Conservation (phyloP, 1,140 invertebrate genomes). For the Eriocheir sinensis region DNA sequence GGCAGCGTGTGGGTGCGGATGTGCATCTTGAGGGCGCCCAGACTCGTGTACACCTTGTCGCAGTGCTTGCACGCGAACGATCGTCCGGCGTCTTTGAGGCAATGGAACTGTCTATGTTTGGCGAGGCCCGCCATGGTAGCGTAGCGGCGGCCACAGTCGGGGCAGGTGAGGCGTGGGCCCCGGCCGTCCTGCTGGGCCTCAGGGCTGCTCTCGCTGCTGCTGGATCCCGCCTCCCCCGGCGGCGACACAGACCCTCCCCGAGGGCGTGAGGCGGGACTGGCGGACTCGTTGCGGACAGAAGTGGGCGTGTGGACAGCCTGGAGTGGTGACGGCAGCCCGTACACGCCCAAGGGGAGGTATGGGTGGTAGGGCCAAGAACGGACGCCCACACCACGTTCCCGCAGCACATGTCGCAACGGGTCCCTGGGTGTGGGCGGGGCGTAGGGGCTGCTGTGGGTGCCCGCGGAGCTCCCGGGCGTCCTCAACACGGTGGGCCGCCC, state of each 20-base stretch:
- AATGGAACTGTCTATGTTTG: conserved; percentile 98
- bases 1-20: conserved; percentile 98
- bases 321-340: conserved; percentile 58
- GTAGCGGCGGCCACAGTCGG: conserved; percentile 96
- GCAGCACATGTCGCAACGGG: conserved; percentile 51
- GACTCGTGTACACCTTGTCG: conserved; percentile 70
- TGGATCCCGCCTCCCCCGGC: conserved; percentile 68
- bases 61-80: conserved; percentile 71
- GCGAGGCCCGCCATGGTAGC: conserved; percentile 96
- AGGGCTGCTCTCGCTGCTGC: conserved; percentile 73
- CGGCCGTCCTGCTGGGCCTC: conserved; percentile 61
- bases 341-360: conserved; percentile 65
- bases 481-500: conserved; percentile 65
- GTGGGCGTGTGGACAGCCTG: conserved; percentile 47
- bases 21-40: conserved; percentile 79
- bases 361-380: conserved; percentile 68
- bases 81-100: conserved; percentile 81
- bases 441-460: conserved; percentile 55
- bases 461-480: conserved; percentile 42
- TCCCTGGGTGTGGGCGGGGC: conserved; percentile 65
- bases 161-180: conserved; percentile 83
- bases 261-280: conserved; percentile 14
- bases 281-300: not conserved
- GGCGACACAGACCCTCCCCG: conserved; percentile 64
- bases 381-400: conserved; percentile 57